A percentile compares a stretch with the other conserved stretches of the same genome.
phyloP scores from a whole-genome alignment of 2,113 vertebrate species.

The Beaufortia kweichowensis region DNA sequence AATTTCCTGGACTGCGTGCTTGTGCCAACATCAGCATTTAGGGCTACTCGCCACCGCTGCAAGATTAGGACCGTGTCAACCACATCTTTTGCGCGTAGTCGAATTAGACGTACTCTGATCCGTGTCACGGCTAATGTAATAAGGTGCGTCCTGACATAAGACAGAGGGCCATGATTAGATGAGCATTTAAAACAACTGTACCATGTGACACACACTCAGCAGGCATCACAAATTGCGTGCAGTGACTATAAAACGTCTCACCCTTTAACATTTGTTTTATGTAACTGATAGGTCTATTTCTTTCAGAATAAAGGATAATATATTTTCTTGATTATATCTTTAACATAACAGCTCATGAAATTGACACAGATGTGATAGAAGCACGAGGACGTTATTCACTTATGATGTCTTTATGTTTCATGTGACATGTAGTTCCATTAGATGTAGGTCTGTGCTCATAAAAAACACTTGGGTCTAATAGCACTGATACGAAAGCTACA shows the following conservation, averaged over 20 bases:
- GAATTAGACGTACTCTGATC: constrained; percentile 47
- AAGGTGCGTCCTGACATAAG: constrained; percentile 41
- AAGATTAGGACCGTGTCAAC: constrained; percentile 26
- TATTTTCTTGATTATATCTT: too few species aligned
- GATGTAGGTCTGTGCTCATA: neutral
- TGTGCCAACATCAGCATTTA: constrained; percentile 27
- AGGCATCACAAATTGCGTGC: constrained; percentile 16
- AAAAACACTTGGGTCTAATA: constrained; percentile 7
- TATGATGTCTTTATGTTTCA: constrained; percentile 36
- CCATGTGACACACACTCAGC: constrained; percentile 36
- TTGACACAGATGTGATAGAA: constrained; percentile 26
- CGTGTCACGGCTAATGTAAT: constrained; percentile 44
- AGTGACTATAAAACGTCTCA: neutral
- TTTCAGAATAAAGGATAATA: too few species aligned
- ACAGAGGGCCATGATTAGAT: constrained; percentile 35
- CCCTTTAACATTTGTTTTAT: too few species aligned
- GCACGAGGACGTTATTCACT: constrained; percentile 16
- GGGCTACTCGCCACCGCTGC: neutral
- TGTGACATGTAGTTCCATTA: constrained; percentile 35
- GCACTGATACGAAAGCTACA: constrained; percentile 11
- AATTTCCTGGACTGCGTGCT: neutral
- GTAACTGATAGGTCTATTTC: too few species aligned
- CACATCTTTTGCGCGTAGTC: constrained; percentile 13
- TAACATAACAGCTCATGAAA: constrained; percentile 7
- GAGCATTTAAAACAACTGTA: constrained; percentile 32